Base-by-base conservation (phyloP, 2,113 vertebrate species). In the Sakesphorus luctuosus region DNA sequence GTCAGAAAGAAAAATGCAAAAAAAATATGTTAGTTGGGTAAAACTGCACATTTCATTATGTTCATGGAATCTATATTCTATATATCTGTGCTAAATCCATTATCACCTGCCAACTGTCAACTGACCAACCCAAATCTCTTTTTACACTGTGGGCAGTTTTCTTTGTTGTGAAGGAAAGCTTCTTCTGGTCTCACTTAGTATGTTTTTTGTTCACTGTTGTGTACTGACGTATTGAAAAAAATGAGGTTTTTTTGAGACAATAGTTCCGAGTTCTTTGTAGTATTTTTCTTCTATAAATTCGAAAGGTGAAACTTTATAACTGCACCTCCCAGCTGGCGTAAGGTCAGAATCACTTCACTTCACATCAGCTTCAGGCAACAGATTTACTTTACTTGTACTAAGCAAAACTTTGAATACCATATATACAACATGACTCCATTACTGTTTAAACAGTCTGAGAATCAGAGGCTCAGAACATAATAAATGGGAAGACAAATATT, bases 21-120 rank as follows among this genome's bases (percentile, higher is more conserved):
- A 93, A 82, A 55, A 33, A 36, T 15, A 74, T 23, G 44, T n/a
- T 86, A 77, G 13, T 21, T 71, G 44, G 33, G 33, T 77, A 93
- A 95, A 94, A 96, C 52, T 29, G 13, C 23, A 58, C 55, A 61
- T 94, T 97, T 49, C 55, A 74, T 46, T 88, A 74, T 87, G 65
- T 93, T 69, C 38, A 38, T 77, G 62, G 20, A 92, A 91, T 61
- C 29, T 38, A 38, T 28, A 56, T 87, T 94, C 52, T 73, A 9
- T 29, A 75, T 46, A 43, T 67, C 82, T n/a, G 12, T 68, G 46
- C 9, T 97, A 91, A 96, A 89, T 85, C 73, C 79, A 47, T 55
- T 56, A 33, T 62, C 13, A 24, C 69, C 58, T 44, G 63, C 31
- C 71, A 78, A 6, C 43, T 77, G 47, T 56, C 18, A 87, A 35